A percentile compares a stretch with the other conserved stretches of the same genome.
Conservation (phyloP, 35 echinoderm and acorn worm genomes). For the Ptychodera flava region DNA sequence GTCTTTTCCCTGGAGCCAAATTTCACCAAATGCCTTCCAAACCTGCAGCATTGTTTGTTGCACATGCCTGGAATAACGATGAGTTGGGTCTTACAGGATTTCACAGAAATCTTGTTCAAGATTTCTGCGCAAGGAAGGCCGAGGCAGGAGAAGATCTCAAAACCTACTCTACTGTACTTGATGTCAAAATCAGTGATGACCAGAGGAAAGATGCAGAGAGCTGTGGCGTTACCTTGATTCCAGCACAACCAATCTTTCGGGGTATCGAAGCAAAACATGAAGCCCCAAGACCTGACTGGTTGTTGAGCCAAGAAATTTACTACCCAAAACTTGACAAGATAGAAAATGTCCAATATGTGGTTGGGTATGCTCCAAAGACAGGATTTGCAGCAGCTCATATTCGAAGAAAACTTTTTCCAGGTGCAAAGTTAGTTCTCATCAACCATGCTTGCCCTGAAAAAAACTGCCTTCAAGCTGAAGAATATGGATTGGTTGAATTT, state of each 20-base stretch:
- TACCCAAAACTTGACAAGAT: background rate
- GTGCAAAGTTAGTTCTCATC: background rate
- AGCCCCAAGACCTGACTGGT: background rate
- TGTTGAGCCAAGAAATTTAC: background rate
- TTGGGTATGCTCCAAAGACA: background rate
- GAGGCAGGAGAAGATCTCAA: background rate
- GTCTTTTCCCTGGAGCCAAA: too few species aligned
- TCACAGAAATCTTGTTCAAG: background rate
- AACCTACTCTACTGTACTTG: background rate
- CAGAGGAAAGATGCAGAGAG: background rate
- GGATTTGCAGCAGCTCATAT: background rate
- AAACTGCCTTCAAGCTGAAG: background rate
- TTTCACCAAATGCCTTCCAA: too few species aligned
- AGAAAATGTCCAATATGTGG: background rate
- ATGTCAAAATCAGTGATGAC: background rate
- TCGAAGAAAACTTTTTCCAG: background rate
- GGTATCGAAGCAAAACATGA: background rate
- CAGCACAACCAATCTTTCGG: background rate
- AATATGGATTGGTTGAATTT: background rate
- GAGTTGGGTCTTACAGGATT: background rate
- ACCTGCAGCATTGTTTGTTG: background rate
- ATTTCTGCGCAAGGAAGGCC: background rate
- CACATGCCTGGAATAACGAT: background rate
- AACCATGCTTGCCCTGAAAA: background rate
- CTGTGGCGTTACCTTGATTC: background rate